Base-by-base conservation (phyloP, 2,797 vertebrate genomes). In the Molossus molossus region DNA sequence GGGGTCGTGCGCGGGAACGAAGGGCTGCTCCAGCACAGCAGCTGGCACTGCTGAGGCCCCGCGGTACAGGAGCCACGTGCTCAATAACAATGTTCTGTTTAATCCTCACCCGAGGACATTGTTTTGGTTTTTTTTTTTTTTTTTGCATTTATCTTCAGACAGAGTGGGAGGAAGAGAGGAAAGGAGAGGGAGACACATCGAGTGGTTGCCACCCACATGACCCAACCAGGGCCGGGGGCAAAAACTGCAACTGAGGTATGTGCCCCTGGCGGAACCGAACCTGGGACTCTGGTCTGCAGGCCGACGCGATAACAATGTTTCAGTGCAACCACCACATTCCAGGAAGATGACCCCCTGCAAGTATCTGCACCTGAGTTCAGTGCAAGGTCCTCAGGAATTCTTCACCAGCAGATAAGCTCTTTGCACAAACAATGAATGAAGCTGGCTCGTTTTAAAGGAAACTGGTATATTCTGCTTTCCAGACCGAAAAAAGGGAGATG, bases 341-440 rank as follows among this genome's bases (percentile, higher is more conserved):
- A 88, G 64, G 37, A 87, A 87, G 81, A 80, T 40, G 12, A 69
- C 62, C 64, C 33, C n/a, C 55, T 53, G 55, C 21, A 4, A 80
- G 84, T 62, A 76, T 17, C n/a, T 91, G 55, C 70, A 27, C 40
- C 57, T 29, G 60, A 40, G 60, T 37, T 50, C 53, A 33, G 76
- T 29, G 29, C 11, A 1, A 57, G 64, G 80, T 80, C 75, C 94
- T 94, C 91, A 80, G 6, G 80, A 83, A 62, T 73, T 55, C 70
- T 77, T 82, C 65, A 33, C 40, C 27, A 60, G 80, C 4, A 86
- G 69, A 48, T 82, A 76, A 82, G 45, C 87, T 23, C 5, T 75
- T 40, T 77, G 50, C 37, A 94, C 87, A 57, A 93, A 79, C 53
- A 60, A 67, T 25, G 82, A 90, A 75, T 12, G n/a, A 69, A 92